Percentiles rank a stretch among this genome's conserved stretches.
These are phyloP conservation scores for Tragulus kanchil DNA, from an alignment of 2,113 vertebrate genomes.

Conservation along the genomic window DNA sequence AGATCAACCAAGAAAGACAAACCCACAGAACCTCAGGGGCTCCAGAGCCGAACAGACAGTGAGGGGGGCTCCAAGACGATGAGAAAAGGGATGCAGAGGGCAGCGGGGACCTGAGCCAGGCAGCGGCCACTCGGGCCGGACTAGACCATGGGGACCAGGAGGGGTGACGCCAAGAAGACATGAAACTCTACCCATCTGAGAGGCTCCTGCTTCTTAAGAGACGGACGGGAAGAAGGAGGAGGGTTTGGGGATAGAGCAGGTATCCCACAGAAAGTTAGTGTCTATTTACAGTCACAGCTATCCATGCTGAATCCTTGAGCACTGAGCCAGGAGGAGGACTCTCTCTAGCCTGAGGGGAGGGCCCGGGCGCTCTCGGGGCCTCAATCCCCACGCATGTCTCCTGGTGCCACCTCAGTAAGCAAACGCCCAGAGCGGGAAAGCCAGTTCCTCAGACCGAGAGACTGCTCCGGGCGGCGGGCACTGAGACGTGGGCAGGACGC, in stretches of 20 bases:
- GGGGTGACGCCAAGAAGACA: not conserved
- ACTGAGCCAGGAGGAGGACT: not conserved
- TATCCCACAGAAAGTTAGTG: not conserved
- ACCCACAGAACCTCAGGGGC: not conserved
- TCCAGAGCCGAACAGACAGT: not conserved
- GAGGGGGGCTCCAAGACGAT: not conserved
- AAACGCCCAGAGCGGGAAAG: not conserved
- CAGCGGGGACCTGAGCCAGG: not conserved
- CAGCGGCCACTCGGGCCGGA: not conserved
- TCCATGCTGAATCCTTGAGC: not conserved
- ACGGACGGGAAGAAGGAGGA: not conserved
- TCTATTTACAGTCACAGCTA: not conserved
- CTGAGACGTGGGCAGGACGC: not conserved
- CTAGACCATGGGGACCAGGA: not conserved
- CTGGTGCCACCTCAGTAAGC: not conserved
- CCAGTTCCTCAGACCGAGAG: not conserved
- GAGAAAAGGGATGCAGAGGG: not conserved
- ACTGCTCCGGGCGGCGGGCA: not conserved
- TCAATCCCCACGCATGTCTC: not conserved
- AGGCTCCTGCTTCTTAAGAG: not conserved
- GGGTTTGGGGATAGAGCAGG: not conserved
- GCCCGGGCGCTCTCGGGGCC: not conserved
- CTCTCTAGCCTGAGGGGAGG: too few relatives aligned
- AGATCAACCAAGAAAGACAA: not conserved
- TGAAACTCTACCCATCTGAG: not conserved